A percentile compares a stretch with the other conserved stretches of the same genome.
These are phyloP conservation scores for Marasmarcha lunaedactyla DNA, from an alignment of 2,888 invertebrate species.

Conservation along the genomic window DNA sequence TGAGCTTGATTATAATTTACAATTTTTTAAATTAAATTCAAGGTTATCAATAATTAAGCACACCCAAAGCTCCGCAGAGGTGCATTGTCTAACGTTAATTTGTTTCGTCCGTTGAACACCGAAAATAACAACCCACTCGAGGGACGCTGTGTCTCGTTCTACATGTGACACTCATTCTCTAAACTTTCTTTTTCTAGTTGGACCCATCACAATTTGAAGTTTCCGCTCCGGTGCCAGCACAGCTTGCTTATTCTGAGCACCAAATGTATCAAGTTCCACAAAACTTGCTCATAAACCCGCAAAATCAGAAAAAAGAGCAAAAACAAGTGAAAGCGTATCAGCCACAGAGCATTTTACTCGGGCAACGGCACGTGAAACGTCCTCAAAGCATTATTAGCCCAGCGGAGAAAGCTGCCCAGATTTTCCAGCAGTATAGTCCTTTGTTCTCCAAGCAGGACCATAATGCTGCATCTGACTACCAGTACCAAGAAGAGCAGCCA, in stretches of 20 bases:
- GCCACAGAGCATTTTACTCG: too few species aligned
- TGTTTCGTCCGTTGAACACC: neutral
- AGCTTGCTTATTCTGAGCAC: conserved; percentile 42
- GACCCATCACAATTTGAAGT: conserved; percentile 38
- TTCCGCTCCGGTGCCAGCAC: conserved; percentile 40
- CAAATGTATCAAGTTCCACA: conserved; percentile 26
- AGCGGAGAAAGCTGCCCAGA: too few species aligned
- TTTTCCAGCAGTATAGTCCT: too few species aligned
- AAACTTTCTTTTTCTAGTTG: neutral
- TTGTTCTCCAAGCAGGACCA: too few species aligned
- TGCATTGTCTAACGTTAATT: too few species aligned
- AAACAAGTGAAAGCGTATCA: neutral
- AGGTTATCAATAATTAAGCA: too few species aligned
- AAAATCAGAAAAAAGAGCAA: neutral
- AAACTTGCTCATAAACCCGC: conserved; percentile 8
- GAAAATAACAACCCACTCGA: neutral
- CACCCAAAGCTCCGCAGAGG: too few species aligned
- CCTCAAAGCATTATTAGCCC: too few species aligned
- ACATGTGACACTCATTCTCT: neutral
- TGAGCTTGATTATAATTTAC: too few species aligned
- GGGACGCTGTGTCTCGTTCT: neutral
- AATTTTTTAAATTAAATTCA: too few species aligned
- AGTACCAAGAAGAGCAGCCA: conserved; percentile 7
- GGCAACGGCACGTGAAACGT: too few species aligned
- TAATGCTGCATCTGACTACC: neutral